Evolutionary conservation across 2,888 invertebrate genomes (phyloP), one percentile per base, ranked within the genome.

Genomic region (Ypsolopha scabrella): DNA sequence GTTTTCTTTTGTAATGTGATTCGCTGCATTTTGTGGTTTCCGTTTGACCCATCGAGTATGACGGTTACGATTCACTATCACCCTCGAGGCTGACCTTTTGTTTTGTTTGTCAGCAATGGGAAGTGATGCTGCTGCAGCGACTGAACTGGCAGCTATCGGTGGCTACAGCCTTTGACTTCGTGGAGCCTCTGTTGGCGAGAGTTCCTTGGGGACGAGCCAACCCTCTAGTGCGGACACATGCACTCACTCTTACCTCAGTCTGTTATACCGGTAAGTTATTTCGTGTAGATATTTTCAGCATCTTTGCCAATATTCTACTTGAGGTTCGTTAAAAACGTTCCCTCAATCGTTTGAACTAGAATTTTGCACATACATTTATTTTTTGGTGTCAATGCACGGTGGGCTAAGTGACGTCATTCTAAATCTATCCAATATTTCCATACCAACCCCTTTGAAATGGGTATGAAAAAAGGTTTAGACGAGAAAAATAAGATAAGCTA

Each of bases 81-180:
- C 24, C 24, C 24, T 24, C 24, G 24, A 24, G 24, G 24, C 24
- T 24, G 24, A 24, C 24, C 33, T 35, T 24, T 33, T 39, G 1
- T 35, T 13, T 44, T 53, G 49, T 48, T 79, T 78, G 66, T 81
- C 87, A 94, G 94, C 90, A 89, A 74, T 94, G 94, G 93, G 95
- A 95, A 80, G 80, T 93, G 62, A 80, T 94, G 73, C 88, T 95
- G 39, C 83, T 95, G 58, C 90, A 91, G 57, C 90, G 91, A 68
- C 78, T 95, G 58, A 89, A 92, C 68, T 95, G 95, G 95, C 93
- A 94, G 77, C 83, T 94, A 59, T 91, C 91, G 36, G 89, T 92
- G 35, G 89, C 94, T 51, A 94, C 94, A 1, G 92, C 93, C 7
- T 92, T 92, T 75, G 95, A 95, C 80, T 94, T 93, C 80, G 89